Evolutionary conservation across 2,888 invertebrate genomes (phyloP), one percentile per base, ranked within the genome.

Genomic region (Patella caerulea): DNA sequence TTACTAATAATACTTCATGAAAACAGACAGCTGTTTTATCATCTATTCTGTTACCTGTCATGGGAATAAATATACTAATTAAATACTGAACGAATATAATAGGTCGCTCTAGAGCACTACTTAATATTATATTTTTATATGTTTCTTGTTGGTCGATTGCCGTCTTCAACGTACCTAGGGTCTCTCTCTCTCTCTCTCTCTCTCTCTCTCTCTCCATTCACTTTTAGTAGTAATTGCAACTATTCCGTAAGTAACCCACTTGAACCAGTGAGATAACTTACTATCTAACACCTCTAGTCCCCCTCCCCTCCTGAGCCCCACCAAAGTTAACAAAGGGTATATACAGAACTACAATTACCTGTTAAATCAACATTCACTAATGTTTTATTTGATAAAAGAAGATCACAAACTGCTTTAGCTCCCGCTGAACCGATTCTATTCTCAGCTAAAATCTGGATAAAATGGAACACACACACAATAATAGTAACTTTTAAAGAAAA

Each of bases 351-450:
- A 55, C 14, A 71, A 72, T 79, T 81, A 82, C 85, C 83, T 79
- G 87, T 82, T 11, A 88, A 74, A 77, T 88, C 86, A 52, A 88
- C 80, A 78, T 85, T 86, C 15, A 82, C 77, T n/a, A 88, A 74
- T 72, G 85, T 87, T 73, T 84, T 81, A 81, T 88, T 88, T 74
- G 81, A 81, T 15, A 84, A 75, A 53, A 88, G 74, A 75, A 86
- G 83, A 56, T 87, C 86, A 78, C 83, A 83, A 11, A 88, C 77
- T 4, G 83, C 83, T 65, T 78, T 80, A 9, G 87, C 87, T 34
- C 86, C 87, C 24, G 83, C 85, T 0, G 83, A 84, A 71, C 86
- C 86, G 24, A 88, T 79, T 71, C 84, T 83, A 76, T 88, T 88
- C 69, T 86, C 86, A 17, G 86, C 79, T 75, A 88, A 79, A 81